A percentile compares a stretch with the other conserved stretches of the same genome.
These are phyloP conservation scores for Ganaspis brasiliensis DNA, from an alignment of 2,888 invertebrate genomes.

Conservation along the genomic window DNA sequence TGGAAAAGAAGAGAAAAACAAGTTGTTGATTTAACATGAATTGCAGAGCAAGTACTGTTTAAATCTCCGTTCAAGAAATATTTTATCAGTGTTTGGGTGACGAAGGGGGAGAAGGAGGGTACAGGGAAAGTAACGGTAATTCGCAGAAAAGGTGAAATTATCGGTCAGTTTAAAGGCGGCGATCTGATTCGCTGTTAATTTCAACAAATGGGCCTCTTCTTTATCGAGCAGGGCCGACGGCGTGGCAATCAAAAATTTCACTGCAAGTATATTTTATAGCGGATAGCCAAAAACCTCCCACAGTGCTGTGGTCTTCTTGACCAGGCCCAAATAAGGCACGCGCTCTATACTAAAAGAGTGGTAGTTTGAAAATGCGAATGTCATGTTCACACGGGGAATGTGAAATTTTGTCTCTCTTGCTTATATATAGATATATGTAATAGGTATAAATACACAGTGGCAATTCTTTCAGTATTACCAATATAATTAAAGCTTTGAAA, in stretches of 20 bases:
- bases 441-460: background rate
- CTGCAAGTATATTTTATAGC: background rate
- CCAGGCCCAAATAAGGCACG: constrained; percentile 28
- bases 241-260: constrained; percentile 37
- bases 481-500: constrained; percentile 20
- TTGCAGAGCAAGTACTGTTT: background rate
- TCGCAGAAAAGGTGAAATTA: constrained; percentile 3
- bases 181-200: constrained; percentile 37
- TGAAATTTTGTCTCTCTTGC: constrained; percentile 10
- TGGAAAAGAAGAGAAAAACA: background rate
- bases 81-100: background rate
- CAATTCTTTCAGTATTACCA: background rate
- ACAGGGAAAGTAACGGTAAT: constrained; percentile 2
- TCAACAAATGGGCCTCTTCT: constrained; percentile 39
- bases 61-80: background rate
- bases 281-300: constrained; percentile 23
- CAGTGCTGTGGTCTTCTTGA: constrained; percentile 15
- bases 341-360: constrained; percentile 5
- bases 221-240: constrained; percentile 30
- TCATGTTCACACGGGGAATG: background rate
- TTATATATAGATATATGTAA: no score
- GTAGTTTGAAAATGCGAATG: constrained; percentile 14
- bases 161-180: constrained; percentile 2
- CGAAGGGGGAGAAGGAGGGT: background rate
- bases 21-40: constrained; percentile 10